phyloP scores from a whole-genome alignment of 1,140 invertebrate species.

The Globodera rostochiensis region DNA sequence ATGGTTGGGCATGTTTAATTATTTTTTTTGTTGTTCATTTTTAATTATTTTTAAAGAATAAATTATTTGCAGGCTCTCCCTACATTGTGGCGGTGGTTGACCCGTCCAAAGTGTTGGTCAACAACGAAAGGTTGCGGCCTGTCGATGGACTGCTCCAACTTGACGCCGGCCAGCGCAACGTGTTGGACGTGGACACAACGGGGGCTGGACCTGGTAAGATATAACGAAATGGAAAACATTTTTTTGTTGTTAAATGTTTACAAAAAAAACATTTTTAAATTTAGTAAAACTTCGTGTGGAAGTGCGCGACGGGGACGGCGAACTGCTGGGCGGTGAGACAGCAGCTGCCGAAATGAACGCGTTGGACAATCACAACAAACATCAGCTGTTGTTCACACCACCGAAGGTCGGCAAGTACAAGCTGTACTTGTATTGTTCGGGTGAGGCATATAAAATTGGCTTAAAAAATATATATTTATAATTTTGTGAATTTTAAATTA shows the following conservation, averaged over 20 bases:
- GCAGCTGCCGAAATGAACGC: slow-evolving; percentile 51
- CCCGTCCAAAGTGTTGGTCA: slow-evolving; percentile 72
- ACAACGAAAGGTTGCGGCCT: slow-evolving; percentile 41
- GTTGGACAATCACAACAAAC: slow-evolving; percentile 63
- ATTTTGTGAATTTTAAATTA: background rate
- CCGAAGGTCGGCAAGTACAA: slow-evolving; percentile 67
- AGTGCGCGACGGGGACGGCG: slow-evolving; percentile 73
- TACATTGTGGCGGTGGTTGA: slow-evolving; percentile 77
- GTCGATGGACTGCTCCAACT: slow-evolving; percentile 66
- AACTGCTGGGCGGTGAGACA: slow-evolving; percentile 66
- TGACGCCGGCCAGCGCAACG: slow-evolving; percentile 69
- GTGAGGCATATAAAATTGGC: background rate
- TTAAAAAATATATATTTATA: background rate
- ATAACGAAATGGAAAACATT: background rate
- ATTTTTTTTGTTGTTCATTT: background rate
- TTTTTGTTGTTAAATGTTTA: slow-evolving; percentile 46
- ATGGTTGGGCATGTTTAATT: slow-evolving; percentile 64
- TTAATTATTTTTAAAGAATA: background rate
- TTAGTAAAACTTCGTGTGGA: slow-evolving; percentile 71
- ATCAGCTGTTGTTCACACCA: slow-evolving; percentile 68
- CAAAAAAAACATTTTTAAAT: slow-evolving; percentile 54
- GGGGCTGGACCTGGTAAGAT: slow-evolving; percentile 73
- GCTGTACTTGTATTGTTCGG: slow-evolving; percentile 69
- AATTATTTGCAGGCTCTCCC: slow-evolving; percentile 71
- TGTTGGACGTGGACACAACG: slow-evolving; percentile 72